Evolutionary conservation across 2,888 invertebrate genomes (phyloP).

Genomic region (Pecten maximus): DNA sequence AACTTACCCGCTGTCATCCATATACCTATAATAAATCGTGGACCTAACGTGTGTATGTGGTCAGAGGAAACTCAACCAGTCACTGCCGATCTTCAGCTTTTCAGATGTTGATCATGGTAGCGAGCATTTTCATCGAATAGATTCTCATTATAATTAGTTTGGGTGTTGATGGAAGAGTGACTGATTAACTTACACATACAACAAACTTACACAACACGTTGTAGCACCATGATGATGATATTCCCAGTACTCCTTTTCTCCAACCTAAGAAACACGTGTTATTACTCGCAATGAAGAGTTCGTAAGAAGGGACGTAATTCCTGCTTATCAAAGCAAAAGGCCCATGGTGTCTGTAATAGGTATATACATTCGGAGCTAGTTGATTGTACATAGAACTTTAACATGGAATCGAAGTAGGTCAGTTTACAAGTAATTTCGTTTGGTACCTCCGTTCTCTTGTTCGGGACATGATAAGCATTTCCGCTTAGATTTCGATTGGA

Average conservation of each 20-base stretch:
- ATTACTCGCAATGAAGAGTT: background rate
- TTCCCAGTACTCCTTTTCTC: background rate
- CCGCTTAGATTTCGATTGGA: no score
- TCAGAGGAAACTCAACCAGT: no score
- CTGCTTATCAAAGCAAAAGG: background rate
- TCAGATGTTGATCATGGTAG: no score
- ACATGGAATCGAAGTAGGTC: no score
- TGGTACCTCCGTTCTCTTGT: no score
- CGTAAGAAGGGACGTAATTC: background rate
- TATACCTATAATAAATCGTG: background rate
- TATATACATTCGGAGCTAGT: no score
- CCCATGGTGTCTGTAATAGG: background rate
- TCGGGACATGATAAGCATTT: no score
- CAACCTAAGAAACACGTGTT: background rate
- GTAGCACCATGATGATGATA: background rate
- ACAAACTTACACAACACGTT: background rate
- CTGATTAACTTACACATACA: background rate
- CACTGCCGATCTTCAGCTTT: no score
- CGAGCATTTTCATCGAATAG: background rate
- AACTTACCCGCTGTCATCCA: background rate
- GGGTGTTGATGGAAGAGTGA: background rate
- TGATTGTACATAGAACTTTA: no score
- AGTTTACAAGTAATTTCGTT: no score
- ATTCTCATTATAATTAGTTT: background rate
- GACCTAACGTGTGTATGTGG: background rate